Base-by-base conservation (phyloP, 2,888 invertebrate genomes). In the Drosophila silvestris region DNA sequence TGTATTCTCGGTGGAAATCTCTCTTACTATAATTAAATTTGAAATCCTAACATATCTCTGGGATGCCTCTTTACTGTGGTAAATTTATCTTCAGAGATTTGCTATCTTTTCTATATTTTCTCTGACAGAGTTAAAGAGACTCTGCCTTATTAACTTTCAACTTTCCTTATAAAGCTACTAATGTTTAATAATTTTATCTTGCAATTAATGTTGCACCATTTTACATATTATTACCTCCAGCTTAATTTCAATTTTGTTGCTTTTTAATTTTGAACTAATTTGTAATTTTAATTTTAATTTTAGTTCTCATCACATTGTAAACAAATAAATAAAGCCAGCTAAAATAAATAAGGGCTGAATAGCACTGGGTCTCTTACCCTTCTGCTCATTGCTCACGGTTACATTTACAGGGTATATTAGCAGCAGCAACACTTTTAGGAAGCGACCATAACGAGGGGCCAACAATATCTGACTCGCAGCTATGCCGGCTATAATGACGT, bases 401-500 rank as follows among this genome's bases (percentile, higher is more conserved):
- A 14, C 16, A 16, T 1, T 28, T 65, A 35, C 28, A 66, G 66
- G 66, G 66, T 66, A 52, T 47, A 32, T 59, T 16, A 5, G 33
- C 16, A 39, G 59, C 53, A 63, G 53, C 54, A 74, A 72, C n/a
- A 77, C 70, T 70, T 58, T 58, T 58, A 70, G 62, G 64, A 53
- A 73, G 77, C 56, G 73, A 69, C 52, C 77, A 68, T 70, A 77
- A 77, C 70, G 70, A 74, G 73, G 70, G 74, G 74, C 74, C 73
- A 83, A 77, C 70, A 77, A 70, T 74, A 67, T 71, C 69, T 60
- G 63, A 68, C 74, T 59, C 50, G 65, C 57, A 75, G 81, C 73
- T 75, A 72, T 65, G 76, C 64, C 79, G 75, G 77, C 87, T 73
- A 77, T 90, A 88, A 88, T 90, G 87, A 90, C 87, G 89, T 89